A percentile compares a stretch with the other conserved stretches of the same genome.
Evolutionary conservation across 2,113 vertebrate species (phyloP).

Genomic region (Fulmarus glacialis): DNA sequence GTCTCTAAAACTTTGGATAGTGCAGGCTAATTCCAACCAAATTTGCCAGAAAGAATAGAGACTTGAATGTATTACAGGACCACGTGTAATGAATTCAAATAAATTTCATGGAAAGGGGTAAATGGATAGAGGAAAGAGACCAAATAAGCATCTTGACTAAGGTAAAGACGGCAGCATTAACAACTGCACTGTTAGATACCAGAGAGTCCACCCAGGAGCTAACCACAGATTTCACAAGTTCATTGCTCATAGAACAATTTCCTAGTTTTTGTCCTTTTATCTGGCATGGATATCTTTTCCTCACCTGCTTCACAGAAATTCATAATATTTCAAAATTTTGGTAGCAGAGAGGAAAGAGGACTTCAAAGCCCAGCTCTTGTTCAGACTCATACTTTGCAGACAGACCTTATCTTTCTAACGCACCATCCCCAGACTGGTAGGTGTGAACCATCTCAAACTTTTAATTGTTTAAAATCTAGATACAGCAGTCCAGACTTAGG

Average conservation of each 20-base stretch:
- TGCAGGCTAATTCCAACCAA: not conserved
- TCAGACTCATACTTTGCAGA: constrained; percentile 5
- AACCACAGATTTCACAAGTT: not conserved
- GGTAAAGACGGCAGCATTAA: not conserved
- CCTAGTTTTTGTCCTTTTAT: not conserved
- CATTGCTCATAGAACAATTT: not conserved
- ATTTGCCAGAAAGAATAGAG: not conserved
- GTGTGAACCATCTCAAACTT: not conserved
- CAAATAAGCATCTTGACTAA: not conserved
- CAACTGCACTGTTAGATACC: not conserved
- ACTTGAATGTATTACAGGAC: not conserved
- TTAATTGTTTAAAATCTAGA: not conserved
- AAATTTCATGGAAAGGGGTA: not conserved
- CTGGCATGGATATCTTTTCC: not conserved
- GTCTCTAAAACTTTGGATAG: not conserved
- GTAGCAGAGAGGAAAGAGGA: not conserved
- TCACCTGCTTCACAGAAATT: not conserved
- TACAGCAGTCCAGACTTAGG: not conserved
- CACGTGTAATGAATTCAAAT: not conserved
- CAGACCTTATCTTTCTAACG: not conserved
- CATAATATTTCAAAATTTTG: not conserved
- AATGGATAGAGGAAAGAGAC: not conserved
- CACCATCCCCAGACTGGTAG: not conserved
- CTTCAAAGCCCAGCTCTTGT: not conserved
- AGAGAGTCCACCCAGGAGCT: not conserved